phyloP scores from a whole-genome alignment of 2,797 vertebrate genomes.

The Rhynchotus rufescens region DNA sequence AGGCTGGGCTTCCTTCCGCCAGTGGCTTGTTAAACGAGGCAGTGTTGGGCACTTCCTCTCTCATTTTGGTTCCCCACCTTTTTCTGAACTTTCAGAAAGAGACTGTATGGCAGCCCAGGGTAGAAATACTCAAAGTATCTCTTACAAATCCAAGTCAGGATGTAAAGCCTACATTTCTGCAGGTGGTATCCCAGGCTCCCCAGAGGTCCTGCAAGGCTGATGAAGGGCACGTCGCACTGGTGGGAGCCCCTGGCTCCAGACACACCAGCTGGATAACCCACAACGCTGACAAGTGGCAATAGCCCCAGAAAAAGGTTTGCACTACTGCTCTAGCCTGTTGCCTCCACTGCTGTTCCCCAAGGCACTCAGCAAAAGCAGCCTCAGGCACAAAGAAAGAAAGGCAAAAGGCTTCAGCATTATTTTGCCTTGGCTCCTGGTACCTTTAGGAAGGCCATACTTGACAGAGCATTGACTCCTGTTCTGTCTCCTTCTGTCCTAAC shows the following conservation, averaged over 20 bases:
- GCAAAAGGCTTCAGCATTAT: background rate
- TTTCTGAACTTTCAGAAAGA: background rate
- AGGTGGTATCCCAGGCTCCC: background rate
- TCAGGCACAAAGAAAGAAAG: background rate
- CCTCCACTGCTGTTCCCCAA: background rate
- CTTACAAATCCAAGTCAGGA: background rate
- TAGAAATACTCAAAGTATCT: background rate
- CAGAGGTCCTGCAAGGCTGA: background rate
- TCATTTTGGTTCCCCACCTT: background rate
- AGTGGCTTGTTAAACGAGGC: background rate
- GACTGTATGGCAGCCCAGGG: background rate
- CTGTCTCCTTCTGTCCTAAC: background rate
- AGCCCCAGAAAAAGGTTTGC: background rate
- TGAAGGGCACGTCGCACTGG: accelerated
- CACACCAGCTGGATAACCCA: background rate
- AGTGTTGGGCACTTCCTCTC: background rate
- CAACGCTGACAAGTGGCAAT: background rate
- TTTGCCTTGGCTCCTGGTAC: background rate
- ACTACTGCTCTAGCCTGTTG: background rate
- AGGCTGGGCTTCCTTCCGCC: conserved; percentile 8
- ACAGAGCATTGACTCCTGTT: background rate
- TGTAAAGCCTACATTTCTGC: background rate
- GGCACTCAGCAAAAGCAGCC: background rate
- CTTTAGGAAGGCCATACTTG: background rate
- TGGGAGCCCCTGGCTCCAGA: background rate